These are phyloP conservation scores for Echinops telfairi DNA, from an alignment of 2,113 vertebrate species.

Conservation along the genomic window DNA sequence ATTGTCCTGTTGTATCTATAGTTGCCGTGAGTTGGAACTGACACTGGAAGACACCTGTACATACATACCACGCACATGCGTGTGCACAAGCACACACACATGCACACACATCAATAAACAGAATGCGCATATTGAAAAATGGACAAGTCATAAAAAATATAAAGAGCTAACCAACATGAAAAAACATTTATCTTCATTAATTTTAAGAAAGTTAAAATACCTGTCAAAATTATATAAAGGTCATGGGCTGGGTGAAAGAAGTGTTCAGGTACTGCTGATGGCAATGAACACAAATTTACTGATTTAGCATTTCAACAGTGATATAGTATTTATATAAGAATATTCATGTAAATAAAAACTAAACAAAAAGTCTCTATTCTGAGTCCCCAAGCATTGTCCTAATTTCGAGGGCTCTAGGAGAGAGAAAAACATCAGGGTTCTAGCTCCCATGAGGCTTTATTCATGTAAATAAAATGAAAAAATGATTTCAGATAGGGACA, in stretches of 20 bases:
- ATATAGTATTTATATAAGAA: background rate
- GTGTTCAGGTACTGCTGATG: background rate
- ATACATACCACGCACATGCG: background rate
- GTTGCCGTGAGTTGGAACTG: too few relatives aligned
- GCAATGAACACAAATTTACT: background rate
- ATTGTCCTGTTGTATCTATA: too few relatives aligned
- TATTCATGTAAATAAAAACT: background rate
- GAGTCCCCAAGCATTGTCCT: background rate
- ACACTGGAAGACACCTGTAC: background rate
- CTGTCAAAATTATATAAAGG: background rate
- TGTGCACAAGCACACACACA: too few relatives aligned
- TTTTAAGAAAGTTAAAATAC: background rate
- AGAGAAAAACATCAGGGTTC: background rate
- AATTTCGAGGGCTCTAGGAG: background rate
- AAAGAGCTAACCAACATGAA: background rate
- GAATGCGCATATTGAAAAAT: background rate
- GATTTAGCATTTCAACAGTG: background rate
- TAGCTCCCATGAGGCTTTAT: background rate
- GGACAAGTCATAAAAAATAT: background rate
- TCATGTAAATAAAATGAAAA: background rate
- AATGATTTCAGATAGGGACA: constrained; percentile 10
- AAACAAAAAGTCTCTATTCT: background rate
- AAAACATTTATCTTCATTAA: background rate
- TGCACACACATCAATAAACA: background rate
- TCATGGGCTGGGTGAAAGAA: background rate